Percentiles rank a stretch among this genome's conserved stretches.
Conservation (phyloP, 2,113 vertebrate species). For the Oryzias javanicus region DNA sequence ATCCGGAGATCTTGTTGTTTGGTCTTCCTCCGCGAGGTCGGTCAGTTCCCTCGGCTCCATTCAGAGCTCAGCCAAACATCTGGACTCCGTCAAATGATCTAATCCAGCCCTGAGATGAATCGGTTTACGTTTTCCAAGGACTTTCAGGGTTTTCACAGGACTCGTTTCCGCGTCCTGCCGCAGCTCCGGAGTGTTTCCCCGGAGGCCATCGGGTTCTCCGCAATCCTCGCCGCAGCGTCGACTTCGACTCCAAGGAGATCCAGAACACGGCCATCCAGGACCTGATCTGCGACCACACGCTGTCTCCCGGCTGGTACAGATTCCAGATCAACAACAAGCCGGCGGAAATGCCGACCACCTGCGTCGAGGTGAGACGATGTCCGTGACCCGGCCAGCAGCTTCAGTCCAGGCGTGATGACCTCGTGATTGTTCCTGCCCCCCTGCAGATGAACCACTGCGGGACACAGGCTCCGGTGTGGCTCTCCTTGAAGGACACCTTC, state of each 20-base stretch:
- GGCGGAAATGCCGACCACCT: slow-evolving; percentile 78
- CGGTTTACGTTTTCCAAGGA: neutral
- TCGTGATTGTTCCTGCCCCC: slow-evolving; percentile 30
- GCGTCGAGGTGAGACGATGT: slow-evolving; percentile 70
- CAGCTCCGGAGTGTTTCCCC: slow-evolving; percentile 74
- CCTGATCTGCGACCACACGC: slow-evolving; percentile 77
- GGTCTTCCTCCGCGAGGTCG: slow-evolving; percentile 4
- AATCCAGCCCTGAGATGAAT: neutral
- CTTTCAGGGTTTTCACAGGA: neutral
- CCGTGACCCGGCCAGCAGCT: slow-evolving; percentile 7
- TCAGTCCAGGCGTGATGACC: slow-evolving; percentile 29
- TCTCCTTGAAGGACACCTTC: slow-evolving; percentile 69
- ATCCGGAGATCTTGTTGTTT: slow-evolving; percentile 31
- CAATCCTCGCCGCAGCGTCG: slow-evolving; percentile 65
- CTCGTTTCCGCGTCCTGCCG: neutral
- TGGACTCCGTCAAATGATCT: slow-evolving; percentile 6
- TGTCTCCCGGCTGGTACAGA: slow-evolving; percentile 73
- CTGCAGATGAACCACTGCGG: slow-evolving; percentile 85
- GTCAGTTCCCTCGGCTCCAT: neutral
- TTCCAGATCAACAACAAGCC: slow-evolving; percentile 74
- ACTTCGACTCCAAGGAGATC: slow-evolving; percentile 79
- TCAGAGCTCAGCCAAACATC: slow-evolving; percentile 5
- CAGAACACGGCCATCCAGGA: slow-evolving; percentile 79
- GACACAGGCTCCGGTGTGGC: slow-evolving; percentile 85
- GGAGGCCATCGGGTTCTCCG: slow-evolving; percentile 62